Percentiles rank a stretch among this genome's conserved stretches.
Conservation (phyloP, 92 coral and sea anemone species). For the Bergia sp. region DNA sequence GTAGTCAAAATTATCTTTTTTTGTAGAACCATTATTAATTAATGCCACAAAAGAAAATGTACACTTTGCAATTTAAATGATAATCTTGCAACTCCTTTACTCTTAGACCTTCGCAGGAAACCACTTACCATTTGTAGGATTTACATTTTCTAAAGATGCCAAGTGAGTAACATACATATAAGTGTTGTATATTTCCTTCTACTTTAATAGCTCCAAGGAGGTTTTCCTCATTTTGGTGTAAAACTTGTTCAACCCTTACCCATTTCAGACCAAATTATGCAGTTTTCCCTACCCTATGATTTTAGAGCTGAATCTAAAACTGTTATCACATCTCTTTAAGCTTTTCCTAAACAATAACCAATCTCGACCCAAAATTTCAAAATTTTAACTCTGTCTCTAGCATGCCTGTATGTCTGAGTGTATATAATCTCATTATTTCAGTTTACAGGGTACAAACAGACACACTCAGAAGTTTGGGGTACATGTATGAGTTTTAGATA, state of each 20-base stretch:
- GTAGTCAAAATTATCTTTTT: constrained; percentile 37
- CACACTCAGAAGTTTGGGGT: background rate
- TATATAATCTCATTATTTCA: too few relatives aligned
- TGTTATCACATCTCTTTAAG: too few relatives aligned
- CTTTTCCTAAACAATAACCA: too few relatives aligned
- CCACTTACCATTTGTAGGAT: constrained; percentile 95
- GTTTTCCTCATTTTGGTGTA: background rate
- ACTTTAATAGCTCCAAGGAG: too few relatives aligned
- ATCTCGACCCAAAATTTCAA: too few relatives aligned
- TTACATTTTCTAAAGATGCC: constrained; percentile 85
- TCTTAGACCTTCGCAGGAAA: constrained; percentile 97
- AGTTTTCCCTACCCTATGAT: too few relatives aligned
- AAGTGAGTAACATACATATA: constrained; percentile 59
- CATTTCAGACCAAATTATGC: too few relatives aligned
- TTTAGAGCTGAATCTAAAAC: too few relatives aligned
- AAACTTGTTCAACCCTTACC: too few relatives aligned
- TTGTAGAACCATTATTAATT: background rate
- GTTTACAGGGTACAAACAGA: background rate
- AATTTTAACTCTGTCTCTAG: too few relatives aligned
- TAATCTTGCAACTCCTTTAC: background rate
- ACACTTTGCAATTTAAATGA: background rate
- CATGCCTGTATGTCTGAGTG: too few relatives aligned
- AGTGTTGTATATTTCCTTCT: background rate
- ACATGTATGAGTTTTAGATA: too few relatives aligned
- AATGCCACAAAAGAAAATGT: background rate